Base-by-base conservation (phyloP, 1,140 invertebrate genomes). In the Pachyrhynchus sulphureomaculatus region DNA sequence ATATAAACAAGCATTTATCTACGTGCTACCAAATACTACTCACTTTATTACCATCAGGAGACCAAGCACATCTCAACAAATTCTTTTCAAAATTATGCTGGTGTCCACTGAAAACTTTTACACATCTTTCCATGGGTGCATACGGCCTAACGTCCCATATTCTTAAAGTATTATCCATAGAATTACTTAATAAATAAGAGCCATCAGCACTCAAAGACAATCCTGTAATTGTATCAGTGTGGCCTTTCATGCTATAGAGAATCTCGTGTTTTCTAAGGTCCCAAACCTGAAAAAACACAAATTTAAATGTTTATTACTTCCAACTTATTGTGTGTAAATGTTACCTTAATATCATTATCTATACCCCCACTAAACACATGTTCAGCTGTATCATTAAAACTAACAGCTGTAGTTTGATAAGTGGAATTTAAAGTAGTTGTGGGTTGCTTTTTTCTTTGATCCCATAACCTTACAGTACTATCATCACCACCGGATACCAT, bases 11-110 rank as follows among this genome's bases (percentile, higher is more conserved):
- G 8, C 29, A 51, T 10, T 9, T 9, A 15, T 12, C 1, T 12
- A 4, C 1, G 1, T 3, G 12, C 1, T 21, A 44, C 9, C 5
- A 33, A 13, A 33, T 17, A 13, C 2, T 21, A 56, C 9, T 15
- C 47, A 62, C 85, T 78, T 89, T 88, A 41, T 85, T 88, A 2
- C 93, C 92, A 79, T 96, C 93, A 1, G 86, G 82, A 0, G 94
- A 91, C 95, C 95, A 98, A 0, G 87, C 80, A 77, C 93, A 96
- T 13, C 90, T 80, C 15, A 98, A 75, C 39, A 97, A 79, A 76
- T 94, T 93, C 80, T 96, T 97, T 82, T 99, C 96, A 82, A 98
- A 99, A 79, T 98, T 98, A 78, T 99, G 96, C 71, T 96, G 93
- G 82, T 98, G 70, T 20, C 70, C 74, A 21, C 81, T 80, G 58